phyloP scores from a whole-genome alignment of 2,113 vertebrate genomes.

The Lathamus discolor region DNA sequence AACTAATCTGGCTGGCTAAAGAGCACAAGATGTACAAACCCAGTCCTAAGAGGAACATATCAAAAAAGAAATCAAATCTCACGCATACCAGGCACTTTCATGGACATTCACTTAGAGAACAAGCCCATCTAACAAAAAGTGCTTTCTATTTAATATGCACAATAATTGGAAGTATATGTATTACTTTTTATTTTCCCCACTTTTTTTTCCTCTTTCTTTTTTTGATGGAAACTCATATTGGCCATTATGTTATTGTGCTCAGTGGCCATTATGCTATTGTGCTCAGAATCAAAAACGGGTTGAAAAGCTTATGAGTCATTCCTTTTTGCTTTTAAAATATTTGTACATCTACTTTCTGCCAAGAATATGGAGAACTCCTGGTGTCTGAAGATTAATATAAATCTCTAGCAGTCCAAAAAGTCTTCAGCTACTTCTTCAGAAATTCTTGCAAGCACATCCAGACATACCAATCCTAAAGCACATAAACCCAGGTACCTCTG shows the following conservation, averaged over 20 bases:
- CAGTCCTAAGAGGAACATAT: neutral
- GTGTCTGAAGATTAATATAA: neutral
- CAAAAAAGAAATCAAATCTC: neutral
- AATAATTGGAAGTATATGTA: neutral
- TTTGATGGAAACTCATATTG: neutral
- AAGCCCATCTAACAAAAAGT: neutral
- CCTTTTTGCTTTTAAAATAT: conserved; percentile 5
- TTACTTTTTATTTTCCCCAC: neutral
- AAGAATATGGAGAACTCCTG: neutral
- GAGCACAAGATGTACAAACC: neutral
- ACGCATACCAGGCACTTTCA: neutral
- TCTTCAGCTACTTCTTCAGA: neutral
- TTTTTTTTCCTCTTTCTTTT: neutral
- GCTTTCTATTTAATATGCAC: neutral
- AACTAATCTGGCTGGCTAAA: neutral
- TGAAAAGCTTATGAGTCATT: neutral
- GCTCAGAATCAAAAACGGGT: neutral
- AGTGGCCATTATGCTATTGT: neutral
- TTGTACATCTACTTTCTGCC: neutral
- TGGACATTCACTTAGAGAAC: neutral
- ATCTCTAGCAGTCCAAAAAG: neutral
- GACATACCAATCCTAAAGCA: neutral
- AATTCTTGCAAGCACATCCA: neutral
- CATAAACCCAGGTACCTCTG: neutral
- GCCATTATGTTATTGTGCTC: neutral